These are phyloP conservation scores for Eriocheir sinensis DNA, from an alignment of 1,140 invertebrate genomes.

Conservation along the genomic window DNA sequence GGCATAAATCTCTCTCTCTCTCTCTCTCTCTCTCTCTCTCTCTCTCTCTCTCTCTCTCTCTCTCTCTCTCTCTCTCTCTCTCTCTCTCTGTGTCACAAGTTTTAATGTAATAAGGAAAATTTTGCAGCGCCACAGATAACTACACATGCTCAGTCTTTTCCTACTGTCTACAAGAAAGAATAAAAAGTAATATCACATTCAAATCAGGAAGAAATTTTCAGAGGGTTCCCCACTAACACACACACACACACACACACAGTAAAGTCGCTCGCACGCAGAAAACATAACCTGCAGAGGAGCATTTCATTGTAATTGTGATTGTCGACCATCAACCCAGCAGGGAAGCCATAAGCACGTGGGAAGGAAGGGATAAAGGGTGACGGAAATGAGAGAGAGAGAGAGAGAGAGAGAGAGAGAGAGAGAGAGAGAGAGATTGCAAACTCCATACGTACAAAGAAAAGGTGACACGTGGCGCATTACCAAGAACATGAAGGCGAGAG, in stretches of 20 bases:
- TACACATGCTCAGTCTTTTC: too few species aligned
- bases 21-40: slow-evolving; percentile 26
- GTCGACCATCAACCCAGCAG: too few species aligned
- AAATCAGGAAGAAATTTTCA: too few species aligned
- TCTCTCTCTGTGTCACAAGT: too few species aligned
- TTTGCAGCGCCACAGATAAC: too few species aligned
- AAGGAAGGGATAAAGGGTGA: not conserved
- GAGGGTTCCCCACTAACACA: not conserved
- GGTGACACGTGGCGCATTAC: not conserved
- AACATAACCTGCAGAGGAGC: too few species aligned
- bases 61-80: slow-evolving; percentile 3
- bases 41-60: slow-evolving; percentile 9
- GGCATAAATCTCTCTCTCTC: too few species aligned
- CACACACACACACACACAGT: not conserved
- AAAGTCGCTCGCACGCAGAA: too few species aligned
- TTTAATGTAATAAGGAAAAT: too few species aligned
- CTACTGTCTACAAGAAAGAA: too few species aligned
- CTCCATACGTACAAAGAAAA: not conserved
- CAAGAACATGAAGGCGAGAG: not conserved
- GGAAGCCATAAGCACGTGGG: not conserved
- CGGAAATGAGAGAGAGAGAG: not conserved
- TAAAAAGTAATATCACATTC: too few species aligned
- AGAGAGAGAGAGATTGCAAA: not conserved
- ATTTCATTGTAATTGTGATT: too few species aligned
- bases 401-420: slow-evolving; percentile 22